phyloP scores from a whole-genome alignment of 2,888 invertebrate genomes.

The Julus scanicus region DNA sequence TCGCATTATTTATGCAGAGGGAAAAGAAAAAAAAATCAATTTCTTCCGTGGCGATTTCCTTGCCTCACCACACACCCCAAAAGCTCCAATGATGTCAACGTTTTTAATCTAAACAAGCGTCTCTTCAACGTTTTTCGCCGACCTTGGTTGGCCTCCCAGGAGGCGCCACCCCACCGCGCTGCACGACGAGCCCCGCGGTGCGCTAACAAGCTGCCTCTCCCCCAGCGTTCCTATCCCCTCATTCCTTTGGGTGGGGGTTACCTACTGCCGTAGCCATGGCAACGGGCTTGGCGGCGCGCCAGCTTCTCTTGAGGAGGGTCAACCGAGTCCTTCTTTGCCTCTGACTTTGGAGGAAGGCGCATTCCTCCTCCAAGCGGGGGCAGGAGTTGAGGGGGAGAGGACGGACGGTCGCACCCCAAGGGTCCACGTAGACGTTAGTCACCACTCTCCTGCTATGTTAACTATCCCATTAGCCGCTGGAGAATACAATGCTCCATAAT shows the following conservation, averaged over 20 bases:
- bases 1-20: not conserved
- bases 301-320: not conserved
- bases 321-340: not conserved
- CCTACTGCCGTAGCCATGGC: constrained; percentile 17
- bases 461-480: not conserved
- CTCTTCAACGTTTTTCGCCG: constrained; percentile 23
- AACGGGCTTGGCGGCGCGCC: constrained; percentile 35
- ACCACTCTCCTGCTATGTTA: not conserved
- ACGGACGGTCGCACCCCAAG: not conserved
- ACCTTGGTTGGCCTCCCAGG: constrained; percentile 42
- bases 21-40: not conserved
- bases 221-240: constrained; percentile 25
- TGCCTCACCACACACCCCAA: constrained; percentile 4
- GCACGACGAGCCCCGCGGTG: constrained; percentile 46
- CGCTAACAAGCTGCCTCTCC: constrained; percentile 47
- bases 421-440: constrained; percentile 16
- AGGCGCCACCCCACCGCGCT: constrained; percentile 38
- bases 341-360: not conserved
- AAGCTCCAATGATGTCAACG: constrained; percentile 16
- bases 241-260: constrained; percentile 23
- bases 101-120: not conserved
- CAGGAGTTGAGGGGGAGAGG: not conserved
- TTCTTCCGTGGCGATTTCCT: not conserved
- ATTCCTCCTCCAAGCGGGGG: constrained; percentile 24
- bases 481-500: not conserved